Evolutionary conservation across 2,797 vertebrate genomes (phyloP).

Genomic region (Amniataba percoides): DNA sequence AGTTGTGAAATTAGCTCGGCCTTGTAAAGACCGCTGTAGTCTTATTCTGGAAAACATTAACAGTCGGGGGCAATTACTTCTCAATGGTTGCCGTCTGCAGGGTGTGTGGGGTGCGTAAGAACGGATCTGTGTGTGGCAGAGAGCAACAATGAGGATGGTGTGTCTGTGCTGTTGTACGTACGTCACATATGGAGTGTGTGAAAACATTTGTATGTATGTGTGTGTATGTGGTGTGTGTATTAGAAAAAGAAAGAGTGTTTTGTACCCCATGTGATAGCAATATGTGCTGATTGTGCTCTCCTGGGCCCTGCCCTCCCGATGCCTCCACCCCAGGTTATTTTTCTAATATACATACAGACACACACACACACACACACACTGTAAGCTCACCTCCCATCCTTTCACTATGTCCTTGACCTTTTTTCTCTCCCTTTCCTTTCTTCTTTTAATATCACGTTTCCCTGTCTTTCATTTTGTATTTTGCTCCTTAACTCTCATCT

Average conservation of each 20-base stretch:
- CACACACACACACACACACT: slow-evolving; percentile 6
- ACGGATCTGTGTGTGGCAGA: slow-evolving; percentile 11
- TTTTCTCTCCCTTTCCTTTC: background rate
- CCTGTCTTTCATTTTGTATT: background rate
- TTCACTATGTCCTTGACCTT: slow-evolving; percentile 50
- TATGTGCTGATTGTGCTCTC: slow-evolving; percentile 75
- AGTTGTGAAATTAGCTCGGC: slow-evolving; percentile 67
- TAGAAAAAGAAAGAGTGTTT: slow-evolving; percentile 10
- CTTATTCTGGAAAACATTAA: slow-evolving; percentile 75
- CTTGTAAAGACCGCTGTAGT: slow-evolving; percentile 69
- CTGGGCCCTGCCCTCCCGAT: slow-evolving; percentile 56
- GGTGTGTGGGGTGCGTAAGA: slow-evolving; percentile 36
- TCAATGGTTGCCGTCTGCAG: slow-evolving; percentile 66
- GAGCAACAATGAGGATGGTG: slow-evolving; percentile 2
- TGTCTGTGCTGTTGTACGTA: slow-evolving; percentile 28
- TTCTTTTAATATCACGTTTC: slow-evolving; percentile 3
- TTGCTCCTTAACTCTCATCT: background rate
- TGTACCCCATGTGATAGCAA: slow-evolving; percentile 60
- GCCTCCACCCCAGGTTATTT: slow-evolving; percentile 62
- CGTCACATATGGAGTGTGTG: slow-evolving; percentile 30
- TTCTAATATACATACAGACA: slow-evolving; percentile 18
- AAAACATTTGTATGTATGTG: slow-evolving; percentile 19
- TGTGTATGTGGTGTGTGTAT: slow-evolving; percentile 14
- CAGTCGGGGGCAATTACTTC: slow-evolving; percentile 72
- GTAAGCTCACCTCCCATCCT: slow-evolving; percentile 38